Percentiles rank a stretch among this genome's conserved stretches.
Evolutionary conservation across 1,140 invertebrate genomes (phyloP).

Genomic region (Trichonephila clavata): DNA sequence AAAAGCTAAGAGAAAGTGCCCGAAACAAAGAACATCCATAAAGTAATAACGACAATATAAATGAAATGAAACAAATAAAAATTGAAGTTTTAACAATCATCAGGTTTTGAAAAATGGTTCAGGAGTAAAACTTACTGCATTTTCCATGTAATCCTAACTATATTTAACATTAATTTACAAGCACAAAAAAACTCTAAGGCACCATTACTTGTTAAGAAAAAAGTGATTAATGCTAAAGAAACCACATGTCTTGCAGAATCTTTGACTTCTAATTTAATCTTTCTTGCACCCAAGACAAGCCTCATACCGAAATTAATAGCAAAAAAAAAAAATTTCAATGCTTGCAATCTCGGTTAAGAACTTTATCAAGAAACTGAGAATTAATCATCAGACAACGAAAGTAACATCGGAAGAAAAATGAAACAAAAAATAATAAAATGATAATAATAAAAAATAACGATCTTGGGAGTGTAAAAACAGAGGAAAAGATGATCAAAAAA

Average conservation of each 20-base stretch:
- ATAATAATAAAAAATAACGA: not conserved
- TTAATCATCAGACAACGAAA: constrained; percentile 24
- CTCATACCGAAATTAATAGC: not conserved
- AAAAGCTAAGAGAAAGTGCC: no score
- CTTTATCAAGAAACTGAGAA: constrained; percentile 50
- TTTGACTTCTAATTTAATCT: constrained; percentile 33
- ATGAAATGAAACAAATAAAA: no score
- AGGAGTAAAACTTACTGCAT: no score
- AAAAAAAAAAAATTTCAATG: constrained; percentile 25
- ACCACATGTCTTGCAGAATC: not conserved
- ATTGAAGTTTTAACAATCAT: no score
- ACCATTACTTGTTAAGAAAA: not conserved
- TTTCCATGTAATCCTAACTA: no score
- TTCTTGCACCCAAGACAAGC: constrained; percentile 11
- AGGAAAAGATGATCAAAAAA: constrained; percentile 35
- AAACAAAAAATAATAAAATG: not conserved
- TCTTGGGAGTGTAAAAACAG: constrained; percentile 25
- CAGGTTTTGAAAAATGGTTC: no score
- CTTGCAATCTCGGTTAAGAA: constrained; percentile 42
- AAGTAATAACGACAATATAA: no score
- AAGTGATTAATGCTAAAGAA: constrained; percentile 29
- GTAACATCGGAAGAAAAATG: constrained; percentile 28
- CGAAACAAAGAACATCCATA: no score
- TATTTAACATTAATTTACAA: no score
- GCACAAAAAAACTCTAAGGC: no score